Conservation (phyloP, 2,888 invertebrate species). For the Osedax frankpressi region DNA sequence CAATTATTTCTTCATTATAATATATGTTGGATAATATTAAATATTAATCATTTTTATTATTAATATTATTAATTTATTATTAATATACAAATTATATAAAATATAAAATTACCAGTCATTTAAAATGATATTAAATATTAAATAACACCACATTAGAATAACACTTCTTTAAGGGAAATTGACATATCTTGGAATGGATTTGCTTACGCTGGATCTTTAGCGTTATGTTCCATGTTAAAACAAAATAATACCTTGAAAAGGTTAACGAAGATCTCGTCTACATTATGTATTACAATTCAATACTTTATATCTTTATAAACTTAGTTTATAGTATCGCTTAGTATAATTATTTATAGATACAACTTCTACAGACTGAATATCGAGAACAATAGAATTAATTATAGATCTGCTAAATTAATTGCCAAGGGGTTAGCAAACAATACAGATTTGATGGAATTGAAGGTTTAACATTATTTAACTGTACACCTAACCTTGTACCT, state of each 20-base stretch:
- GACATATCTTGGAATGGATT: constrained; percentile 42
- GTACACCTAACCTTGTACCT: too few relatives aligned
- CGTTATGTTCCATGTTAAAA: constrained; percentile 35
- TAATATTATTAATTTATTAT: too few relatives aligned
- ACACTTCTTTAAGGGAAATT: constrained; percentile 23
- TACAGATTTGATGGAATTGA: constrained; percentile 33
- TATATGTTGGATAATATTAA: background rate
- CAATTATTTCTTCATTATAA: background rate
- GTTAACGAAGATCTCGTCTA: too few relatives aligned
- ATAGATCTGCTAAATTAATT: constrained; percentile 38
- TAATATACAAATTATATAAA: background rate
- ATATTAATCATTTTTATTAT: too few relatives aligned
- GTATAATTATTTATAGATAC: too few relatives aligned
- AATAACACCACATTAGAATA: constrained; percentile 16
- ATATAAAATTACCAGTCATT: background rate
- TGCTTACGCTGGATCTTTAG: constrained; percentile 38
- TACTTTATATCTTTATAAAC: too few relatives aligned
- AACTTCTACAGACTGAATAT: background rate
- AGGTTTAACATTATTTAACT: too few relatives aligned
- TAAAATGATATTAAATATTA: background rate
- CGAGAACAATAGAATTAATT: constrained; percentile 37
- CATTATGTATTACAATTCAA: too few relatives aligned
- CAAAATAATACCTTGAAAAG: constrained; percentile 32
- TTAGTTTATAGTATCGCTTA: too few relatives aligned
- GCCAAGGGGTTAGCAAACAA: constrained; percentile 36